Base-by-base conservation (phyloP, 1,140 invertebrate species). In the Sycophila sp. region DNA sequence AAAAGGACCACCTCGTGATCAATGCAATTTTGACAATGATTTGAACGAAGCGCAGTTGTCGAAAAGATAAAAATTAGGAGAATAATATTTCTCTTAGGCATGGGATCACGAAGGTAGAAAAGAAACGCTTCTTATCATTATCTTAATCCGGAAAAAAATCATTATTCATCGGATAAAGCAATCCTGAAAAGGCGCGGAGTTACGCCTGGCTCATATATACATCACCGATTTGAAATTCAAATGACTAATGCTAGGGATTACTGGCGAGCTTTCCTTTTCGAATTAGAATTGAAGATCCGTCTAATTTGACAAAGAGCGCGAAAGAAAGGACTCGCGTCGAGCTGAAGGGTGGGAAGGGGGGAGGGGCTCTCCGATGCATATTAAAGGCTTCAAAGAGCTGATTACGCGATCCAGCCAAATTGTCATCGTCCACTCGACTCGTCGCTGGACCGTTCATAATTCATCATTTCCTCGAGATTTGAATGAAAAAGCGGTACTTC, bases 251-350 rank as follows among this genome's bases (percentile, higher is more conserved):
- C 34, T 6, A 10, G 45, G 24, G 32, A 53, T 68, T 38, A 38
- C 30, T n/a, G n/a, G 13, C 30, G 30, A 22, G 17, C 32, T 15
- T n/a, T 2, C n/a, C 22, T 8, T 17, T n/a, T 11, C n/a, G 55
- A 68, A 68, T 69, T 69, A 53, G 56, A 69, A 69, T 69, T 60
- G 66, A 68, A 68, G 34, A 62, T 62, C 22, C 34, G 22, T 53
- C 56, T 69, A 49, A 60, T 62, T 62, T 60, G 1, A 28, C 10
- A 51, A 62, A 53, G 42, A 53, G 40, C 32, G 17, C 6, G n/a
- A 15, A 19, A 40, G 32, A 49, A 38, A 36, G 11, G 24, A 47
- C n/a, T n/a, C n/a, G n/a, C n/a, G n/a, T n/a, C n/a, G n/a, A 47
- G 19, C 8, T 10, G n/a, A 47, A 17, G 5, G 1, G 24, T 22